phyloP scores from a whole-genome alignment of 2,113 vertebrate species.

The Centropus bengalensis region DNA sequence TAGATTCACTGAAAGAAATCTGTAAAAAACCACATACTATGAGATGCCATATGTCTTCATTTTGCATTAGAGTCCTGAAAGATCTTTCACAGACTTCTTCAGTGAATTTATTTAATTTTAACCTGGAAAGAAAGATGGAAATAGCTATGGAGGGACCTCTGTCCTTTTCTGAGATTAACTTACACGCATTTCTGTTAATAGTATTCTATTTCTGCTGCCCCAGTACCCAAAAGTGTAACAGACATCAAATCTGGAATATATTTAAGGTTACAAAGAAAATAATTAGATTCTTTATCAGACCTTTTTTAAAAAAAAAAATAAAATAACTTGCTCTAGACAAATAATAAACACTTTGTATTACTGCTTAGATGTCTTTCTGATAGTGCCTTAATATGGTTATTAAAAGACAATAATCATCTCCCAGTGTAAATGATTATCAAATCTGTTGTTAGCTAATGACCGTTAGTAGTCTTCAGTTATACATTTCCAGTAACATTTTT shows the following conservation, averaged over 20 bases:
- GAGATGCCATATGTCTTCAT: neutral
- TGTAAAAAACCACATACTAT: neutral
- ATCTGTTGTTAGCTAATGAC: neutral
- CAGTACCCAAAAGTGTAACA: neutral
- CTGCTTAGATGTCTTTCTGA: neutral
- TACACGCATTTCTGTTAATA: conserved; percentile 3
- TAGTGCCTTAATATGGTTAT: conserved; percentile 16
- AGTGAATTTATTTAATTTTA: neutral
- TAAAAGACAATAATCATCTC: conserved; percentile 40
- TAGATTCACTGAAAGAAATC: neutral
- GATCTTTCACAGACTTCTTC: neutral
- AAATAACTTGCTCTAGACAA: neutral
- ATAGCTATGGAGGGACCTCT: neutral
- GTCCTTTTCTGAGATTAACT: conserved; percentile 8
- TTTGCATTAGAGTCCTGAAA: neutral
- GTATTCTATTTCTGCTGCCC: neutral
- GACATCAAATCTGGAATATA: neutral
- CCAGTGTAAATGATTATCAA: conserved; percentile 24
- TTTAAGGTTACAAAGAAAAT: neutral
- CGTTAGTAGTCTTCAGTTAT: neutral
- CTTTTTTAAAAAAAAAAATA: neutral
- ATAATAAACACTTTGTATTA: neutral
- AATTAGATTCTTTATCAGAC: neutral
- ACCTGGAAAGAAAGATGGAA: neutral
- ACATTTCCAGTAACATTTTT: neutral